Evolutionary conservation across 2,797 vertebrate species (phyloP), one percentile per base, ranked within the genome.

Genomic region (Brachymystax lenok): DNA sequence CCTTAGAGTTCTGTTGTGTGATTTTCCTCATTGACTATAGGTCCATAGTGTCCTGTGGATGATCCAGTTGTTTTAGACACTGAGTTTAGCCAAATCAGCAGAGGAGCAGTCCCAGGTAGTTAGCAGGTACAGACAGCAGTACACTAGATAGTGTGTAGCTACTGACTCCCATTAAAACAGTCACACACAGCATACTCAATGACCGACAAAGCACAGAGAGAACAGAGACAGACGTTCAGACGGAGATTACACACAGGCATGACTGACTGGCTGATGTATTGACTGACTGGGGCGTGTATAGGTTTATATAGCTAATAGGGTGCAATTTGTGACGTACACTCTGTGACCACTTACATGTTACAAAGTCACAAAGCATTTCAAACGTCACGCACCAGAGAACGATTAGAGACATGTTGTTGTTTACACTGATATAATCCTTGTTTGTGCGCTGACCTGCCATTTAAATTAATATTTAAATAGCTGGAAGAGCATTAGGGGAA

Each of bases 391-490:
- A 88, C 83, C 82, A 72, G 68, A 56, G 83, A 84, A 77, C 82
- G 82, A 86, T 90, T 87, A 35, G 74, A 74, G 21, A 21, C 21
- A 75, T 30, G 83, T 76, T 71, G 70, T 75, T 90, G 73, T 81
- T 76, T 67, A 83, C 51, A 74, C 90, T 87, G 88, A 90, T 90
- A 91, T 86, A 90, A 88, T 89, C 91, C 85, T 83, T 83, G 78
- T 71, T 81, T 88, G 88, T 82, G 81, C 79, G 78, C 76, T 71
- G 75, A 81, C 75, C 30, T 33, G 80, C 84, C 87, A 90, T 93
- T 93, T 91, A 84, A 87, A 91, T 92, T 61, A 84, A 90, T 90
- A 89, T 91, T 92, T 85, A 90, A 93, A 92, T 81, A 90, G 88
- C 82, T 69, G 46, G 73, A 30, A 75, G 77, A 83, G 86, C 77